phyloP scores from a whole-genome alignment of 1,140 invertebrate species.

The Eriosoma lanigerum region DNA sequence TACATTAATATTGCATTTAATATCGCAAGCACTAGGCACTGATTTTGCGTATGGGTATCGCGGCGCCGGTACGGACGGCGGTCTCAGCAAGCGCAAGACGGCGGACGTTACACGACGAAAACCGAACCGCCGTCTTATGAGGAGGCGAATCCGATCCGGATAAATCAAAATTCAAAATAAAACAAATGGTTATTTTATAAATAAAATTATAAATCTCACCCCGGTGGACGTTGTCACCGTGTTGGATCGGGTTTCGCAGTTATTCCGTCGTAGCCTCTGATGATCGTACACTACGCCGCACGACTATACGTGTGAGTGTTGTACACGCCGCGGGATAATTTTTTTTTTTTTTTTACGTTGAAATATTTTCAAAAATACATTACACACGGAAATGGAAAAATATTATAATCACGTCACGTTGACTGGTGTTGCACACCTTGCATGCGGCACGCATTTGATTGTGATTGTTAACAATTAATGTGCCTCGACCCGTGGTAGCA shows the following conservation, averaged over 20 bases:
- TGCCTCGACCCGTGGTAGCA: background rate
- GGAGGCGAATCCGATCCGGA: too few species aligned
- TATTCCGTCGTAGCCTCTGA: background rate
- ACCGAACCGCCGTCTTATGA: too few species aligned
- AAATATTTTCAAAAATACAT: constrained; percentile 46
- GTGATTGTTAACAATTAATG: too few species aligned
- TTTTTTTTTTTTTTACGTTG: constrained; percentile 42
- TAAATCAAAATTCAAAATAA: too few species aligned
- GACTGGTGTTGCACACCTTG: constrained; percentile 27
- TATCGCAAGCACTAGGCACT: too few species aligned
- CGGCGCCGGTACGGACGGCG: too few species aligned
- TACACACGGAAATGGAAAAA: background rate
- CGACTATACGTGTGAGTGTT: background rate
- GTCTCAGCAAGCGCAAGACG: too few species aligned
- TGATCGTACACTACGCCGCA: background rate
- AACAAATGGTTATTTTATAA: too few species aligned
- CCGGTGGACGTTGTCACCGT: background rate
- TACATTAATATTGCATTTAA: too few species aligned
- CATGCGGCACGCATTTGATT: background rate
- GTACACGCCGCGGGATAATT: background rate
- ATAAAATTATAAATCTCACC: constrained; percentile 7
- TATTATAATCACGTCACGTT: constrained; percentile 48
- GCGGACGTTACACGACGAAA: too few species aligned
- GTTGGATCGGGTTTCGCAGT: background rate
- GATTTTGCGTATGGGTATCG: background rate